phyloP scores from a whole-genome alignment of 2,797 vertebrate species.

The Ammospiza maritima region DNA sequence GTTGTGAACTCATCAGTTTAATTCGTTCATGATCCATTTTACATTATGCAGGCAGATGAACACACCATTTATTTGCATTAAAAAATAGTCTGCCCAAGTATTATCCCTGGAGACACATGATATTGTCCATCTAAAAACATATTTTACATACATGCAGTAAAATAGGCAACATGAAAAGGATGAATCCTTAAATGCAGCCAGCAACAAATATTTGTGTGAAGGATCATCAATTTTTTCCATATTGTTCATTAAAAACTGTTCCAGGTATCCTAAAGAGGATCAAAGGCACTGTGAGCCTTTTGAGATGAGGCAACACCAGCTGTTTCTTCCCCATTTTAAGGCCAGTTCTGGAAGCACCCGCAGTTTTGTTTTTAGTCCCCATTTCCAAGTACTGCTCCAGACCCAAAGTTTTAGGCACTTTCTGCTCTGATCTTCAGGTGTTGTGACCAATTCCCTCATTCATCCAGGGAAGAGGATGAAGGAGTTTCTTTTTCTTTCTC shows the following conservation, averaged over 20 bases:
- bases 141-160: background rate
- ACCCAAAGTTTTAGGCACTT: background rate
- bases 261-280: background rate
- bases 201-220: background rate
- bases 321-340: background rate
- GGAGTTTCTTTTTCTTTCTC: background rate
- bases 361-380: background rate
- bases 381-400: background rate
- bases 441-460: background rate
- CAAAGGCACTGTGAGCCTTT: background rate
- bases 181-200: background rate
- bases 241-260: background rate
- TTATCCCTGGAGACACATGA: background rate
- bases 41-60: background rate
- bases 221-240: background rate
- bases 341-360: background rate
- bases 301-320: background rate
- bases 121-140: background rate
- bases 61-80: background rate
- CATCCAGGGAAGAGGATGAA: fast-evolving
- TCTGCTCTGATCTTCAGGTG: background rate
- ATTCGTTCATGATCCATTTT: background rate
- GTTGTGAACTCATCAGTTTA: background rate
- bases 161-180: background rate
- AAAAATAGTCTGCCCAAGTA: background rate